Base-by-base conservation (phyloP, 1,140 invertebrate genomes). In the Eurosta solidaginis region DNA sequence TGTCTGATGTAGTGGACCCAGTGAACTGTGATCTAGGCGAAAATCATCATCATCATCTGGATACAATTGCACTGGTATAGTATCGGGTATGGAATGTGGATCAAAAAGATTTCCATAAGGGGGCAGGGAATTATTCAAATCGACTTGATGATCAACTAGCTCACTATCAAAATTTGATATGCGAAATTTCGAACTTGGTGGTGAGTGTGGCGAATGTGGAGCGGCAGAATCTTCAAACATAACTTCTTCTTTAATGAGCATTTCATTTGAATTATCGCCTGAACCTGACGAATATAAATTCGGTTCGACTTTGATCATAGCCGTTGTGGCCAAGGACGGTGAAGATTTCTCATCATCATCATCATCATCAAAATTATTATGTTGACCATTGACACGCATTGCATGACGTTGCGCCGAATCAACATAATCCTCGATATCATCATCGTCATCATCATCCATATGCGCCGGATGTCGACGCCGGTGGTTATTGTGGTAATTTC, bases 321-420 rank as follows among this genome's bases (percentile, higher is more conserved):
- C 85, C 25, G 85, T 82, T 27, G 85, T 85, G 78, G 85, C 85
- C 85, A 86, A 80, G 83, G 85, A 86, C 83, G 85, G 85, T 81
- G 85, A 87, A 76, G 83, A 86, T 82, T 86, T 86, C 81, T 86
- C 85, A 82, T 86, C 84, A 77, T 86, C 85, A 82, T 86, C 85
- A 17, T 86, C 84, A 79, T 86, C 82, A 78, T 83, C 83, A 81
- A 86, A 83, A 68, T n/a, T n/a, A n/a, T n/a, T n/a, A 74, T 86
- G 82, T 77, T 84, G 83, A n/a, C 77, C 76, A 77, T 84, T 80
- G 29, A 42, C 44, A 73, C 54, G 47, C 25, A 81, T 77, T 74
- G 83, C 78, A 6, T n/a, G 78, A 42, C 82, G 52, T 27, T 82
- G 77, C 20, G 84, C 81, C 59, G 59, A 68, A 68, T 68, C 59